phyloP scores from a whole-genome alignment of 2,113 vertebrate species.

The Hymenochirus boettgeri region DNA sequence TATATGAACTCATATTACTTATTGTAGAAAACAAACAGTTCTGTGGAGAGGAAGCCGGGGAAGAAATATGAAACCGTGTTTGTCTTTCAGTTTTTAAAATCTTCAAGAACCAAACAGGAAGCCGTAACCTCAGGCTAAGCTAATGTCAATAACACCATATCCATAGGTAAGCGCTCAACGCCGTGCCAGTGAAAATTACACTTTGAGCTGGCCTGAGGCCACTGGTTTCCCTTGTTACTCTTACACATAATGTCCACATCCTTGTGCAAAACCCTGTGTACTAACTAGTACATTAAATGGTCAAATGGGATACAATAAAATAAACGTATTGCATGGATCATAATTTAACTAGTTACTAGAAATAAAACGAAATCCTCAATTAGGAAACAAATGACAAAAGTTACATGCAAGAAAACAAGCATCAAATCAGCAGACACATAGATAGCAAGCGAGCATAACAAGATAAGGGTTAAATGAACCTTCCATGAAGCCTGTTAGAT shows the following conservation, averaged over 20 bases:
- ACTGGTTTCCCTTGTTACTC: slow-evolving; percentile 16
- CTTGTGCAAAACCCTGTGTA: slow-evolving; percentile 3
- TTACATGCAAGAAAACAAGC: too few relatives aligned
- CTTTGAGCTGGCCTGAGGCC: slow-evolving; percentile 30
- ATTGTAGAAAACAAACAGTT: slow-evolving; percentile 1
- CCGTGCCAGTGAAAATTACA: slow-evolving; percentile 24
- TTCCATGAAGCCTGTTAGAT: too few relatives aligned
- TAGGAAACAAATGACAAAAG: too few relatives aligned
- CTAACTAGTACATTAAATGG: neutral
- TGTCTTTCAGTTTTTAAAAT: slow-evolving; percentile 21
- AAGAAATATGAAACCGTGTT: slow-evolving; percentile 21
- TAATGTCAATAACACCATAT: slow-evolving; percentile 36
- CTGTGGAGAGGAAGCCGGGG: neutral
- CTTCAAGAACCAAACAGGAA: slow-evolving; percentile 12
- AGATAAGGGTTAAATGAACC: too few relatives aligned
- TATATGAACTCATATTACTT: neutral
- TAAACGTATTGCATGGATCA: neutral
- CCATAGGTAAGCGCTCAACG: slow-evolving; percentile 21
- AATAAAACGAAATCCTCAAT: too few relatives aligned
- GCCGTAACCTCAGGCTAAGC: slow-evolving; percentile 20
- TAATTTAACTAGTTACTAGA: too few relatives aligned
- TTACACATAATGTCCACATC: slow-evolving; percentile 17
- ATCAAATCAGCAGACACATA: too few relatives aligned
- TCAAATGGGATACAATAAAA: neutral
- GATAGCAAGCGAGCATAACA: too few relatives aligned